A percentile compares a stretch with the other conserved stretches of the same genome.
phyloP scores from a whole-genome alignment of 2,797 vertebrate genomes.

The Cephalopachus bancanus region DNA sequence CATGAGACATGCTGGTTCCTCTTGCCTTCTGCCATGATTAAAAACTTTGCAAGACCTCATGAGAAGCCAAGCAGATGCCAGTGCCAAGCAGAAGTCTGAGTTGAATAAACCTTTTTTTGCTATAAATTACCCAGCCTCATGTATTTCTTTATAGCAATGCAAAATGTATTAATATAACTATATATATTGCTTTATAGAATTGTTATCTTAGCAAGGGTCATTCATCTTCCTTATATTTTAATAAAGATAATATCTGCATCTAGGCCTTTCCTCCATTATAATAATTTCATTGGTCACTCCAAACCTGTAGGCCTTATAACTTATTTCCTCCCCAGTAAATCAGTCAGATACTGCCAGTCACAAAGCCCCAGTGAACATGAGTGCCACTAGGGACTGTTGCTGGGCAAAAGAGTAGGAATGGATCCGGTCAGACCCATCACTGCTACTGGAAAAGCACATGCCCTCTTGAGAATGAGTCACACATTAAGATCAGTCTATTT shows the following conservation, averaged over 20 bases:
- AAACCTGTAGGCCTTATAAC: neutral
- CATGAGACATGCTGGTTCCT: too few relatives aligned
- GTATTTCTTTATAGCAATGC: too few relatives aligned
- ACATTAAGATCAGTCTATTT: constrained; percentile 72
- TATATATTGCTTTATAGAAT: neutral
- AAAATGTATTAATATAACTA: neutral
- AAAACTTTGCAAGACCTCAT: too few relatives aligned
- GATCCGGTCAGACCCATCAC: constrained; percentile 42
- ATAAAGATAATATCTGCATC: constrained; percentile 23
- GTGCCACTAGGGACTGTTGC: neutral
- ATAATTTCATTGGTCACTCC: constrained; percentile 22
- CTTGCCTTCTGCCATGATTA: too few relatives aligned
- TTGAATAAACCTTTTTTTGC: too few relatives aligned
- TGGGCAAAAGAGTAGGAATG: neutral
- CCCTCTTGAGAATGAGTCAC: constrained; percentile 67
- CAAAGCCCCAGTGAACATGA: neutral
- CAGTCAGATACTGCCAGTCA: neutral
- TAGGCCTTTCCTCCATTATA: neutral
- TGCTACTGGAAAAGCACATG: constrained; percentile 56
- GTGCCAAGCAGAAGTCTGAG: too few relatives aligned
- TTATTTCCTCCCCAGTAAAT: neutral
- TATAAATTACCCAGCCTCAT: too few relatives aligned
- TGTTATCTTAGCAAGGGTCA: neutral
- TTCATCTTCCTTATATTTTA: constrained; percentile 48
- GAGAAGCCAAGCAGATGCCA: too few relatives aligned